Evolutionary conservation across 2,797 vertebrate species (phyloP), one percentile per base, ranked within the genome.

Genomic region (Pangasius macronema): DNA sequence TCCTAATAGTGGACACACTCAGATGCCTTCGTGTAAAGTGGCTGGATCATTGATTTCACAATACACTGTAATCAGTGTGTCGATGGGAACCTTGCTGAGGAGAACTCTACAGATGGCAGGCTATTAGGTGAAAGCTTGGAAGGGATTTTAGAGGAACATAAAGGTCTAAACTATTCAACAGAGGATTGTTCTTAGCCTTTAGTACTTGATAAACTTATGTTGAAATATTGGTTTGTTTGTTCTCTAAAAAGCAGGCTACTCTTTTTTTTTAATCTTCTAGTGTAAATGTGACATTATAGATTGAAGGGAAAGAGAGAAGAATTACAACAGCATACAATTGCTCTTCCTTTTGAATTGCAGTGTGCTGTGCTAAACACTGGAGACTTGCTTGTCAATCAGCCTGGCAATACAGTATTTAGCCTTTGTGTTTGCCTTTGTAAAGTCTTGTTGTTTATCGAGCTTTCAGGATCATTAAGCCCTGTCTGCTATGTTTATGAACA

Each of bases 21-120:
- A 53, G 6, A 55, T 42, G 57, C 42, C 63, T 61, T 5, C 11
- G 61, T 65, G 75, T 65, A 87, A 87, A 82, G 18, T 57, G 84
- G 82, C 84, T 72, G 73, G 53, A 46, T 75, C 73, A 89, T 89
- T 39, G 86, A 90, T 88, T 53, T 8, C 5, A 51, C 77, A 61
- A 63, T 42, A 22, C 88, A 84, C 83, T 87, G 84, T 87, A 89
- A 88, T 88, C 53, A 76, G 68, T 80, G 83, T 76, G 84, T 87
- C 73, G 42, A 86, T 86, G 68, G 73, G 85, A 3, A 39, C 57
- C 67, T 89, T 79, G 67, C 81, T 30, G 68, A 81, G 79, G 24
- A 86, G 67, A 81, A 89, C 86, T 68, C 63, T 84, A 87, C 79
- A 55, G 81, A 67, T 53, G 39, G 55, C 16, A 39, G 86, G 84